Percentiles rank a stretch among this genome's conserved stretches.
These are phyloP conservation scores for Leptoclinus maculatus DNA, from an alignment of 2,797 vertebrate species.

Conservation along the genomic window DNA sequence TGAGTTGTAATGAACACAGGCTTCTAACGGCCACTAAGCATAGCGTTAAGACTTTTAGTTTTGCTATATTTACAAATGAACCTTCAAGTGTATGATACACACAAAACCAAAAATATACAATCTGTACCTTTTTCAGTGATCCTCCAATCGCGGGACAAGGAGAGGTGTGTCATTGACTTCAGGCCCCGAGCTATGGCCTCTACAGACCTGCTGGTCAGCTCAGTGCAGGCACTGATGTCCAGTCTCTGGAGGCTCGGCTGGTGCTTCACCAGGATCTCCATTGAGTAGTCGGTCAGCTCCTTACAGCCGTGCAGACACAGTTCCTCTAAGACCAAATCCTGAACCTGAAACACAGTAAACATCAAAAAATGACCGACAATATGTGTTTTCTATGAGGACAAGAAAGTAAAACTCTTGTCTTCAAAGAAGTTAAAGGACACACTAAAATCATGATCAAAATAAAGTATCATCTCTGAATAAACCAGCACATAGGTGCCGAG, in stretches of 20 bases:
- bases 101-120: background rate
- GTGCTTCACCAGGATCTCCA: constrained; percentile 82
- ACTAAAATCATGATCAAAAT: background rate
- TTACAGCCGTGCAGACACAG: constrained; percentile 84
- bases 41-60: background rate
- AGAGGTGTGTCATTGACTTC: constrained; percentile 75
- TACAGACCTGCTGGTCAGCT: constrained; percentile 82
- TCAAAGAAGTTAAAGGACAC: background rate
- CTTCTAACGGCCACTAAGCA: background rate
- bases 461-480: background rate
- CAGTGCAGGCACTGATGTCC: constrained; percentile 87
- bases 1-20: background rate
- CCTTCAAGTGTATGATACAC: background rate
- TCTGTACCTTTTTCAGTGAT: constrained; percentile 82
- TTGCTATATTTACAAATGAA: background rate
- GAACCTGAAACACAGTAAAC: constrained; percentile 59
- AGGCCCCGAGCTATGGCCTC: constrained; percentile 76
- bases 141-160: constrained; percentile 81
- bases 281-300: constrained; percentile 86
- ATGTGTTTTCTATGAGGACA: background rate
- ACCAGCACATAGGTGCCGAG: background rate
- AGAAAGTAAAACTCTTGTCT: background rate
- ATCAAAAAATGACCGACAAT: background rate
- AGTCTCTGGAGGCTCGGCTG: constrained; percentile 82
- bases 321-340: constrained; percentile 80